phyloP scores from a whole-genome alignment of 2,113 vertebrate genomes.

The Strix uralensis region DNA sequence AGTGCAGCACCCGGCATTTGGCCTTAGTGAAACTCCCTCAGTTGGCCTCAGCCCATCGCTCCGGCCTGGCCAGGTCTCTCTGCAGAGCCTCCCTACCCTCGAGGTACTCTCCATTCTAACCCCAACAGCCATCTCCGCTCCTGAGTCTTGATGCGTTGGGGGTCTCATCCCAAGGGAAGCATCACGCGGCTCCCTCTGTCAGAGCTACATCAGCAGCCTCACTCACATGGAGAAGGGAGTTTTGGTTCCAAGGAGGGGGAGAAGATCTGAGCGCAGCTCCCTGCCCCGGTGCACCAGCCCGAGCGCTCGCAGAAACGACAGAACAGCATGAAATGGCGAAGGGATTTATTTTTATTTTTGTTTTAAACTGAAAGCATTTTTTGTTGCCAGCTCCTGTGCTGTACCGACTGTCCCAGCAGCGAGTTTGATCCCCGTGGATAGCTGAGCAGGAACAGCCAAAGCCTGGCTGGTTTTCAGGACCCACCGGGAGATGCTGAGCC shows the following conservation, averaged over 20 bases:
- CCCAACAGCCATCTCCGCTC: not conserved
- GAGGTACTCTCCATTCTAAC: too few species aligned
- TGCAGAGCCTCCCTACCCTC: too few species aligned
- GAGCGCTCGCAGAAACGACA: accelerated
- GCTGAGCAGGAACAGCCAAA: not conserved
- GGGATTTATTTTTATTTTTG: not conserved
- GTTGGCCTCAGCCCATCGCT: too few species aligned
- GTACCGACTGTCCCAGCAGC: not conserved
- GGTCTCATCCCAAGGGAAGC: not conserved
- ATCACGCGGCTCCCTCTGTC: not conserved
- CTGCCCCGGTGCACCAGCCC: not conserved
- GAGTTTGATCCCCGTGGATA: accelerated
- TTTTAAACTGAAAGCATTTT: too few species aligned
- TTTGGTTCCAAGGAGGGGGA: not conserved
- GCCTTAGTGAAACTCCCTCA: too few species aligned
- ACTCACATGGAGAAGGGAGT: accelerated
- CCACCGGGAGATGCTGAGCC: not conserved
- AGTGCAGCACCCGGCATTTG: too few species aligned
- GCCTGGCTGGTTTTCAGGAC: not conserved
- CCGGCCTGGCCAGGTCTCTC: too few species aligned
- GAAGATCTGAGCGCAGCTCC: not conserved
- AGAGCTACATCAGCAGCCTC: not conserved
- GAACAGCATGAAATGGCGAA: too few species aligned
- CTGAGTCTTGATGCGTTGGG: accelerated
- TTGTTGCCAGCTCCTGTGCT: not conserved